Evolutionary conservation across 2,797 vertebrate genomes (phyloP).

Genomic region (Octomys mimax): DNA sequence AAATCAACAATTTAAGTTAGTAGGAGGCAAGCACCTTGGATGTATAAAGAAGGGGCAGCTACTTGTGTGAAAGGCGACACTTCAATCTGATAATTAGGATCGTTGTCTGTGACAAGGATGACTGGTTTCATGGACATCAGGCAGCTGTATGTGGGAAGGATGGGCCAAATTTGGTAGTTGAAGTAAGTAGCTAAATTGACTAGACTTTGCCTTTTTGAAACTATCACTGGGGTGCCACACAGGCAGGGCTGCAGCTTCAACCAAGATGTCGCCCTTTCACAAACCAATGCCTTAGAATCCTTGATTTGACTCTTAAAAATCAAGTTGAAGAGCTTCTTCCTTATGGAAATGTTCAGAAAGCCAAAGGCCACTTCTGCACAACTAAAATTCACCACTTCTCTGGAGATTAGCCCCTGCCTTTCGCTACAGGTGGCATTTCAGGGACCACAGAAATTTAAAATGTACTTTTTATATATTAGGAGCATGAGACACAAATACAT

Average conservation of each 20-base stretch:
- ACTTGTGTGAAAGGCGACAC: background rate
- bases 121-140: background rate
- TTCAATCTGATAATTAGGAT: background rate
- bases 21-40: background rate
- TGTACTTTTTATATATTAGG: constrained; percentile 17
- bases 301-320: background rate
- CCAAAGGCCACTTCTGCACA: background rate
- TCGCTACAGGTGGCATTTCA: background rate
- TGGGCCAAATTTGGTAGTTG: background rate
- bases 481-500: background rate
- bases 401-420: background rate
- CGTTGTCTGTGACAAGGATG: background rate
- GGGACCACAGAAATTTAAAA: background rate
- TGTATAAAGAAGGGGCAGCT: background rate
- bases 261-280: background rate
- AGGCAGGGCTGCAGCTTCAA: background rate
- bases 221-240: background rate
- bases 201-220: background rate
- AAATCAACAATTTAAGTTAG: background rate
- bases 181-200: background rate
- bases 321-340: background rate
- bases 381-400: background rate
- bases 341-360: background rate
- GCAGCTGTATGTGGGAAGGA: background rate
- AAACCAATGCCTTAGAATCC: background rate